Evolutionary conservation across 2,888 invertebrate genomes (phyloP).

Genomic region (Polymixis flavicincta): DNA sequence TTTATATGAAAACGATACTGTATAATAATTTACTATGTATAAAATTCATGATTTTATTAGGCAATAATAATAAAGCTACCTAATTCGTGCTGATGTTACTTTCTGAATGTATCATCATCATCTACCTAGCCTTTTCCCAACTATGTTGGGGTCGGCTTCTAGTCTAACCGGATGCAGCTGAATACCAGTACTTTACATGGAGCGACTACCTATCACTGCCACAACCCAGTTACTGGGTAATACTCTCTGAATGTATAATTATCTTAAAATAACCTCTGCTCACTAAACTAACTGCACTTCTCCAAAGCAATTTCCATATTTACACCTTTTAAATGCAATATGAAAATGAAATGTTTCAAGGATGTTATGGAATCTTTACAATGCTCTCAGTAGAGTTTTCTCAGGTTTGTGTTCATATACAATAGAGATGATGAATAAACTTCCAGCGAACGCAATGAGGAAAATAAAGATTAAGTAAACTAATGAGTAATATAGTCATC

Average conservation of each 20-base stretch:
- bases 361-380: constrained; percentile 14
- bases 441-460: constrained; percentile 35
- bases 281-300: constrained; percentile 8
- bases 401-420: constrained; percentile 1
- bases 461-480: constrained; percentile 35
- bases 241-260: constrained; percentile 1
- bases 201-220: too few relatives aligned
- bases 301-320: constrained; percentile 16
- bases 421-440: constrained; percentile 41
- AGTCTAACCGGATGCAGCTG: too few relatives aligned
- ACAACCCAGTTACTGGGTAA: too few relatives aligned
- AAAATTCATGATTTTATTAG: constrained; percentile 5
- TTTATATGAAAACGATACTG: neutral
- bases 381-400: constrained; percentile 5
- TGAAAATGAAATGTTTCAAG: constrained; percentile 32
- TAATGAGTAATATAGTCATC: constrained; percentile 39
- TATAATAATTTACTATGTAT: neutral
- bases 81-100: neutral
- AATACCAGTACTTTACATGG: too few relatives aligned
- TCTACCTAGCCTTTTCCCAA: too few relatives aligned
- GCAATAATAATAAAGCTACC: neutral
- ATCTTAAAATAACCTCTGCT: constrained; percentile 2
- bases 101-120: neutral
- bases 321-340: constrained; percentile 27
- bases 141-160: too few relatives aligned